Percentiles rank a stretch among this genome's conserved stretches.
These are phyloP conservation scores for Hystrix cristata DNA, from an alignment of 2,113 vertebrate species.

Conservation along the genomic window DNA sequence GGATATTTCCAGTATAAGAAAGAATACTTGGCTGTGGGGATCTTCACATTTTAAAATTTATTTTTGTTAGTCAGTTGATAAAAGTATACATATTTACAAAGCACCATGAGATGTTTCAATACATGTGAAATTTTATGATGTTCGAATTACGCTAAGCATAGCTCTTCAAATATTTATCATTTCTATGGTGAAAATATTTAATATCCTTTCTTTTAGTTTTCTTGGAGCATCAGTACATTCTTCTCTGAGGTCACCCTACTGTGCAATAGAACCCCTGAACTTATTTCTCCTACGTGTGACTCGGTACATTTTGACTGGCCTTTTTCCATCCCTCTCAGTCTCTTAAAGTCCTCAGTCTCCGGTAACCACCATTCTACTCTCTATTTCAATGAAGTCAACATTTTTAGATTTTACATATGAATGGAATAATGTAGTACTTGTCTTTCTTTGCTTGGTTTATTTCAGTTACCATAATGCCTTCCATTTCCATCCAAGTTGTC, in stretches of 20 bases:
- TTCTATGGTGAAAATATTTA: neutral
- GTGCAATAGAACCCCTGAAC: neutral
- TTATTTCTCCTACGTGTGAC: neutral
- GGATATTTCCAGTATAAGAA: neutral
- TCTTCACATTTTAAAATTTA: neutral
- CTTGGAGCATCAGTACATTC: neutral
- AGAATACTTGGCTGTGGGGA: neutral
- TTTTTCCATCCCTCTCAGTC: neutral
- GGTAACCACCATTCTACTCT: neutral
- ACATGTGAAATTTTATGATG: neutral
- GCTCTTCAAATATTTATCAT: neutral
- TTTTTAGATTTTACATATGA: neutral
- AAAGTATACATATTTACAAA: neutral
- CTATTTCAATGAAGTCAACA: neutral
- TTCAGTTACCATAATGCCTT: neutral
- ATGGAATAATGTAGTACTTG: neutral
- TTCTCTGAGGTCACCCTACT: neutral
- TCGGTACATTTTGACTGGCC: neutral
- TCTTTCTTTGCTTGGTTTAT: neutral
- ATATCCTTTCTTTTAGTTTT: neutral
- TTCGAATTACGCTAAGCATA: neutral
- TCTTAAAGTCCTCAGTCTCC: neutral
- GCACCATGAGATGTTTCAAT: neutral
- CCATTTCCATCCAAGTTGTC: neutral
- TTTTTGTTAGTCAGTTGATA: neutral